Evolutionary conservation across 2,797 vertebrate genomes (phyloP).

Genomic region (Chelon auratus): DNA sequence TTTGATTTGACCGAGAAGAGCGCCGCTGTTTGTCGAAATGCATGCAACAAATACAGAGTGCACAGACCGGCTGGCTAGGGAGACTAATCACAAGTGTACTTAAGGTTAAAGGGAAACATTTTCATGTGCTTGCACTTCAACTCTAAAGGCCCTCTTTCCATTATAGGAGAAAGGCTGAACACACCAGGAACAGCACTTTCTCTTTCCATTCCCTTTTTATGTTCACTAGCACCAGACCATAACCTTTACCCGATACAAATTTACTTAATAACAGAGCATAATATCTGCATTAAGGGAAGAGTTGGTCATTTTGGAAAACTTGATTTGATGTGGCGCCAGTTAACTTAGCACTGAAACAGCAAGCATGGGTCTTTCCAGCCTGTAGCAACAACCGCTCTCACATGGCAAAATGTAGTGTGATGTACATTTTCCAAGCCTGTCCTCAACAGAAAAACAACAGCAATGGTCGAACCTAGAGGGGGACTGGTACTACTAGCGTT

Average conservation of each 20-base stretch:
- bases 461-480: no score
- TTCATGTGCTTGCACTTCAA: constrained; percentile 36
- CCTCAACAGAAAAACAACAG: not conserved
- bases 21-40: constrained; percentile 42
- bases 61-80: not conserved
- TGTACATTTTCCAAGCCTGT: not conserved
- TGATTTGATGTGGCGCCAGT: no score
- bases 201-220: not conserved
- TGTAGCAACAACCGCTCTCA: not conserved
- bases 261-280: no score
- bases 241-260: no score
- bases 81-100: constrained; percentile 27
- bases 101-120: constrained; percentile 26
- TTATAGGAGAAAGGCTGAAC: constrained; percentile 24
- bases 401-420: not conserved
- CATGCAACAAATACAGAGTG: constrained; percentile 30
- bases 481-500: no score
- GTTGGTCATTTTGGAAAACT: no score
- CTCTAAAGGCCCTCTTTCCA: constrained; percentile 27
- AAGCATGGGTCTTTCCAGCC: not conserved
- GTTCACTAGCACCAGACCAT: not conserved
- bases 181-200: constrained; percentile 6
- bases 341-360: not conserved
- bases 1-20: constrained; percentile 47
- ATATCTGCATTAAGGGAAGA: no score